A percentile compares a stretch with the other conserved stretches of the same genome.
phyloP scores from a whole-genome alignment of 2,888 invertebrate species.

The Melolontha melolontha region DNA sequence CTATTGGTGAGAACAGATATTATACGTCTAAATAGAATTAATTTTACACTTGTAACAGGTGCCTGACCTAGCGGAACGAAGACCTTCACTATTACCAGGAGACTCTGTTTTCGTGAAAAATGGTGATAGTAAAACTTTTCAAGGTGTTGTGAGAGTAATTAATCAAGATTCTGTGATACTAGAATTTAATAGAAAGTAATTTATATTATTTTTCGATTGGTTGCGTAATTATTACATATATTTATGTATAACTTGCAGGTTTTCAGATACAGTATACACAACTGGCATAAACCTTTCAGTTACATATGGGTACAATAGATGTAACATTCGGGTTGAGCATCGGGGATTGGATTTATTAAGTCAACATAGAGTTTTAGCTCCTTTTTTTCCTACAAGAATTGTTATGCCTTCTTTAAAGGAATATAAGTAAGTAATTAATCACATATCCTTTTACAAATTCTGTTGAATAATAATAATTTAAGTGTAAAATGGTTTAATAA shows the following conservation, averaged over 20 bases:
- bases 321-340: slow-evolving; percentile 30
- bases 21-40: not conserved
- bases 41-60: slow-evolving; percentile 51
- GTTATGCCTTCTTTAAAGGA: not conserved
- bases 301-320: slow-evolving; percentile 56
- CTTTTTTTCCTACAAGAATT: slow-evolving; percentile 53
- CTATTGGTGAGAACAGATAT: slow-evolving; percentile 43
- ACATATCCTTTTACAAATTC: not conserved
- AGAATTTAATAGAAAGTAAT: slow-evolving; percentile 53
- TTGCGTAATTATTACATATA: slow-evolving; percentile 2
- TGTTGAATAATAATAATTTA: slow-evolving; percentile 17
- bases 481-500: slow-evolving; percentile 49
- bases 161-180: slow-evolving; percentile 52
- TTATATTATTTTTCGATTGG: not conserved
- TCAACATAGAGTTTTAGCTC: slow-evolving; percentile 49
- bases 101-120: slow-evolving; percentile 56
- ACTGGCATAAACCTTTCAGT: slow-evolving; percentile 53
- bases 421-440: slow-evolving; percentile 4
- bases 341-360: slow-evolving; percentile 49
- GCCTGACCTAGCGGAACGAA: slow-evolving; percentile 60
- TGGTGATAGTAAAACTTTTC: slow-evolving; percentile 50
- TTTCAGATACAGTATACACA: slow-evolving; percentile 43
- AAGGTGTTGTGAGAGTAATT: slow-evolving; percentile 56
- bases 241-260: slow-evolving; percentile 43
- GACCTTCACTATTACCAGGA: slow-evolving; percentile 58